Base-by-base conservation (phyloP, 2,113 vertebrate genomes). In the Solea senegalensis region DNA sequence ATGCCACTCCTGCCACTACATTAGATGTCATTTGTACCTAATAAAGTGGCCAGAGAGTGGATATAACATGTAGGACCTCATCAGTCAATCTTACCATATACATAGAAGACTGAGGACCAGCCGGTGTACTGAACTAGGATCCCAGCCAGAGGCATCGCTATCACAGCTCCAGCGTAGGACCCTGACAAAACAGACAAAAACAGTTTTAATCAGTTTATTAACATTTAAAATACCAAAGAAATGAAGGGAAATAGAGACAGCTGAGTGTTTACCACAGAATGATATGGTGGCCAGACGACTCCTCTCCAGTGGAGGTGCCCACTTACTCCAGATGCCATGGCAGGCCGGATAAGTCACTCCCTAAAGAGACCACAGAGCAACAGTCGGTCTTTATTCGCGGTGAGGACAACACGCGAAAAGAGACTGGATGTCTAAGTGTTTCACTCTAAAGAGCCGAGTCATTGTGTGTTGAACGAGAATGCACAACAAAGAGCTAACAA, bases 291-390 rank as follows among this genome's bases (percentile, higher is more conserved):
- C 98, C 88, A 99, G 83, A 65, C 97, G 94, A 85, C 98, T 99
- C 83, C 98, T 97, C 65, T 99, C 98, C 77, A 99, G 82, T 13
- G 98, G 98, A 27, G 98, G 98, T 16, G 98, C 97, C 98, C 98
- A 99, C 79, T 99, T 99, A 91, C 97, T 98, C 98, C 98, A 99
- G 82, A 99, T 99, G 0, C 98, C 98, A 0, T 99, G 98, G 69
- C 98, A 99, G 56, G 98, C 98, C 68, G 98, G 98, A 80, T 99
- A 99, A 75, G 97, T 99, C 83, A 99, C 98, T 5, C 98, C 98
- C 98, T 99, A 85, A 72, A 83, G 40, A 84, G 53, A 86, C 3
- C 50, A 74, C 64, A 72, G 34, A 69, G 3, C 12, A 61, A 52
- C 40, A 34, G 5, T 39, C 41, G 45, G 50, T 45, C 12, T 66